phyloP scores from a whole-genome alignment of 1,140 invertebrate species.

The Chrysopa pallens region DNA sequence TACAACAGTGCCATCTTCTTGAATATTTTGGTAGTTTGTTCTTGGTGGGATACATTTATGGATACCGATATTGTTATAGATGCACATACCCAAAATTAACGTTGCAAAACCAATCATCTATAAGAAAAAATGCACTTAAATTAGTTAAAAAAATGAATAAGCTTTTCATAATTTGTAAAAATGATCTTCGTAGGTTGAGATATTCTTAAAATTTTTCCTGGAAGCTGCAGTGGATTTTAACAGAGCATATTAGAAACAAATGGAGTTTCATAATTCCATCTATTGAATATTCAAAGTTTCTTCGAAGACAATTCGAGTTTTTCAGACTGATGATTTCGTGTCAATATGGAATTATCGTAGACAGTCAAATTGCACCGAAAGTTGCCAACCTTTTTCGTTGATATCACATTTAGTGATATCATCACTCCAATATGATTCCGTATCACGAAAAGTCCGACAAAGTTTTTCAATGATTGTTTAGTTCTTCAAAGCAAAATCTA shows the following conservation, averaged over 20 bases:
- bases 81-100: constrained; percentile 54
- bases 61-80: constrained; percentile 48
- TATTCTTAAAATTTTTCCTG: background rate
- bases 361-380: too few relatives aligned
- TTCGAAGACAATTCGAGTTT: too few relatives aligned
- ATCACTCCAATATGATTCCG: too few relatives aligned
- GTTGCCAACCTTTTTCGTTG: too few relatives aligned
- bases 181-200: background rate
- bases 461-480: too few relatives aligned
- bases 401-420: too few relatives aligned
- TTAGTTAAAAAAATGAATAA: constrained; percentile 2
- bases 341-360: too few relatives aligned
- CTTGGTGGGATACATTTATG: background rate
- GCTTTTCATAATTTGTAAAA: constrained; percentile 6
- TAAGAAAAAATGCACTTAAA: constrained; percentile 5
- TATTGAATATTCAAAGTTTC: constrained; percentile 4
- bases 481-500: too few relatives aligned
- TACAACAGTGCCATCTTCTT: background rate
- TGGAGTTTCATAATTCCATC: constrained; percentile 4
- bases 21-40: constrained; percentile 1
- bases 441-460: too few relatives aligned
- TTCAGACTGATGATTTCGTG: too few relatives aligned
- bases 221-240: constrained; percentile 4
- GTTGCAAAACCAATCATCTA: constrained; percentile 53
- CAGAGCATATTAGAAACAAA: constrained; percentile 2